Conservation (phyloP, 2,797 vertebrate genomes). For the Gallinago solitaria region DNA sequence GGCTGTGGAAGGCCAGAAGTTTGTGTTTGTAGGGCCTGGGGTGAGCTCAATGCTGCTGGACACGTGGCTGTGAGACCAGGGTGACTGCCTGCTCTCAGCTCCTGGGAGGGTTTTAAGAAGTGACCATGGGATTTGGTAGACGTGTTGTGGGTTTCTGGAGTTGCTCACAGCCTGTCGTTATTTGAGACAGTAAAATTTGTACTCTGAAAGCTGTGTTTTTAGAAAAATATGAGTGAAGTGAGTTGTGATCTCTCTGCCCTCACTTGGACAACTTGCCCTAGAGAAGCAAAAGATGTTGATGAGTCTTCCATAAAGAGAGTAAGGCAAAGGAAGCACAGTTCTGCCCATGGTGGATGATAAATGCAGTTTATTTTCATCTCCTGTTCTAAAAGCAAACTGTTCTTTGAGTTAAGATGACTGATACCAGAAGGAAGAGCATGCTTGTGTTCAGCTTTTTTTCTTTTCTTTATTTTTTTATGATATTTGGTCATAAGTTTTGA, state of each 20-base stretch:
- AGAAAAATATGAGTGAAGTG: background rate
- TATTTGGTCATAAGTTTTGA: background rate
- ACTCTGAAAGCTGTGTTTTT: background rate
- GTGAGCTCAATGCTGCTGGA: background rate
- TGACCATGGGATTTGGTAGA: background rate
- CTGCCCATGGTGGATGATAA: background rate
- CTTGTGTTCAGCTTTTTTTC: background rate
- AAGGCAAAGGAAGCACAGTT: fast-evolving
- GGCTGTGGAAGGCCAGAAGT: background rate
- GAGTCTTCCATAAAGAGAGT: background rate
- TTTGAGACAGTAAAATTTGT: background rate
- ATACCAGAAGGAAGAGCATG: background rate
- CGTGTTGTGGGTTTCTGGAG: background rate
- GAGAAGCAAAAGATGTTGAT: fast-evolving
- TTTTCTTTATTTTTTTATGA: background rate
- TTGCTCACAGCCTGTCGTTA: background rate
- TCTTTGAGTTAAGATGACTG: background rate
- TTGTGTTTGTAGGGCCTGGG: background rate
- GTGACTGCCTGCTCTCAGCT: background rate
- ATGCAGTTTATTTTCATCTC: background rate
- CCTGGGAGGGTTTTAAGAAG: background rate
- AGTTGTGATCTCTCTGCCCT: background rate
- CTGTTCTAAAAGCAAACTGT: background rate
- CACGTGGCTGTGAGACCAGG: background rate
- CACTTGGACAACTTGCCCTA: fast-evolving